A percentile compares a stretch with the other conserved stretches of the same genome.
These are phyloP conservation scores for Calephelis virginiensis DNA, from an alignment of 1,140 invertebrate genomes.

Conservation along the genomic window DNA sequence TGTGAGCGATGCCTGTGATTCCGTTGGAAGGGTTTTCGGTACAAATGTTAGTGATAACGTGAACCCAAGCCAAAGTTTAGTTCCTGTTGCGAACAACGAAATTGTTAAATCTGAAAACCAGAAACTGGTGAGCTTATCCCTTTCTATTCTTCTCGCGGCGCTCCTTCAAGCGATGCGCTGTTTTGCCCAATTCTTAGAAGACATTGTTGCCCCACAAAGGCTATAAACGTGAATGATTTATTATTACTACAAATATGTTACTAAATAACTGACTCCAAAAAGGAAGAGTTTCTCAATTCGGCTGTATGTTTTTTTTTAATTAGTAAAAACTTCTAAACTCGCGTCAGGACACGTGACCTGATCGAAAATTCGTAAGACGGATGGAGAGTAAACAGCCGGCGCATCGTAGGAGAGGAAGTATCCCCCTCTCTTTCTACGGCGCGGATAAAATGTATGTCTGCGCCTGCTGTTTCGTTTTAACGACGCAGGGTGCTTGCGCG, in stretches of 20 bases:
- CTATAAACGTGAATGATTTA: constrained; percentile 41
- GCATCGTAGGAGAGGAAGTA: too few relatives aligned
- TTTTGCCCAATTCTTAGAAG: constrained; percentile 72
- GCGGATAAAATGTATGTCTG: too few relatives aligned
- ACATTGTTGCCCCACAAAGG: constrained; percentile 68
- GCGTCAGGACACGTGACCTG: too few relatives aligned
- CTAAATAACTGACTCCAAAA: too few relatives aligned
- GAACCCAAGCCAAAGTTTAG: constrained; percentile 59
- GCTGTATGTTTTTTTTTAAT: too few relatives aligned
- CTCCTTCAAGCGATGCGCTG: constrained; percentile 69
- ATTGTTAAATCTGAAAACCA: constrained; percentile 61
- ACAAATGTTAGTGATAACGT: constrained; percentile 61
- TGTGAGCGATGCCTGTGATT: constrained; percentile 46
- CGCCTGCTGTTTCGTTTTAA: too few relatives aligned
- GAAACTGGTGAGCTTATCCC: constrained; percentile 67
- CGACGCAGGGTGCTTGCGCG: too few relatives aligned
- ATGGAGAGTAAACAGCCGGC: too few relatives aligned
- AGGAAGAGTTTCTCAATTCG: too few relatives aligned
- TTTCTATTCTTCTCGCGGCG: constrained; percentile 68
- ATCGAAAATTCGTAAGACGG: too few relatives aligned
- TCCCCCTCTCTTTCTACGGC: too few relatives aligned
- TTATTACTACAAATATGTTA: constrained; percentile 19
- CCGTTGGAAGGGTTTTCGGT: constrained; percentile 41
- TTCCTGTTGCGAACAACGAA: constrained; percentile 69
- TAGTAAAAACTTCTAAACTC: too few relatives aligned